These are phyloP conservation scores for Drosophila niveifrons DNA, from an alignment of 2,888 invertebrate genomes.

Conservation along the genomic window DNA sequence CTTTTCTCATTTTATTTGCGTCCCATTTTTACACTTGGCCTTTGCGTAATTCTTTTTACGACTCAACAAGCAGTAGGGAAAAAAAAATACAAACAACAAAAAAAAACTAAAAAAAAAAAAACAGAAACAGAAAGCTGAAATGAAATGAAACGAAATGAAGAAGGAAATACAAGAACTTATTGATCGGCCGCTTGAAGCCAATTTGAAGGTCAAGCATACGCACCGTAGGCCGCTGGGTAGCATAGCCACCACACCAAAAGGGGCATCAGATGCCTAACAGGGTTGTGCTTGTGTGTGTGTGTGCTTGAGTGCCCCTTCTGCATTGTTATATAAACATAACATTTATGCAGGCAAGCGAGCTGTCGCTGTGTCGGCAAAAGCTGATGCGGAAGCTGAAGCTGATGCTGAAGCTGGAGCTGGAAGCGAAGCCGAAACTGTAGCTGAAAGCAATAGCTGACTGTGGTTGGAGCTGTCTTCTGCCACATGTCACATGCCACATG, in stretches of 20 bases:
- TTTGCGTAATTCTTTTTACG: slow-evolving; percentile 80
- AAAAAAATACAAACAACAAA: slow-evolving; percentile 45
- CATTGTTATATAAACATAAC: slow-evolving; percentile 69
- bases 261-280: slow-evolving; percentile 20
- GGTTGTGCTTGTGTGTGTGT: background rate
- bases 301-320: slow-evolving; percentile 14
- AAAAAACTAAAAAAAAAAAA: slow-evolving; percentile 11
- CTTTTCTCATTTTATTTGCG: slow-evolving; percentile 72
- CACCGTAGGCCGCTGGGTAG: slow-evolving; percentile 46
- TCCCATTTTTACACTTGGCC: slow-evolving; percentile 64
- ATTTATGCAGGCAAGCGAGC: slow-evolving; percentile 42
- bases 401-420: slow-evolving; percentile 4
- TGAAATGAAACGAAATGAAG: slow-evolving; percentile 39
- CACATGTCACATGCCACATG: slow-evolving; percentile 40
- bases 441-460: slow-evolving; percentile 1
- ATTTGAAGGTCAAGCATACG: slow-evolving; percentile 77
- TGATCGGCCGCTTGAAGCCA: slow-evolving; percentile 71
- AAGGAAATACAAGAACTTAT: slow-evolving; percentile 66
- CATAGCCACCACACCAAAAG: background rate
- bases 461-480: background rate
- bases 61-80: slow-evolving; percentile 75
- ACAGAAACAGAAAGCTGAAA: slow-evolving; percentile 6
- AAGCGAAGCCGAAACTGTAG: background rate
- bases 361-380: background rate
- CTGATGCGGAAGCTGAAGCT: background rate